phyloP scores from a whole-genome alignment of 1,140 invertebrate genomes.

The Helicorthomorpha holstii region DNA sequence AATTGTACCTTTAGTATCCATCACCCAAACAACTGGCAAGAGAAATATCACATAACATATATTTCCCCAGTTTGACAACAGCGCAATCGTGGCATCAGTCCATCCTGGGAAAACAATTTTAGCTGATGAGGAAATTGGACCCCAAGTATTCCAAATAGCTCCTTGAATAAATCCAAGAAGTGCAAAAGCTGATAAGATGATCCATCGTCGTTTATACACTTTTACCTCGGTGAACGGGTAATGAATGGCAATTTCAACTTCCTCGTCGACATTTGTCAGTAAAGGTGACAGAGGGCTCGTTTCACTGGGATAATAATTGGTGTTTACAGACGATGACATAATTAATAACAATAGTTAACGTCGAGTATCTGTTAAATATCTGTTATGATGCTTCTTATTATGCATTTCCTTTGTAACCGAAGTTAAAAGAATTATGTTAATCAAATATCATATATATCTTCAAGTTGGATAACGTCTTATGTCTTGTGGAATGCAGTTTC shows the following conservation, averaged over 20 bases:
- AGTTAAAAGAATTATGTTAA: too few species aligned
- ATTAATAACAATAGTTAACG: too few species aligned
- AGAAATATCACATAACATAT: conserved; percentile 29
- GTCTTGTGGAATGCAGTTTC: too few species aligned
- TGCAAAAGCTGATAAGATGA: conserved; percentile 14
- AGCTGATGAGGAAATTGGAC: conserved; percentile 29
- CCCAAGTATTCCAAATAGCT: conserved; percentile 34
- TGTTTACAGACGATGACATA: too few species aligned
- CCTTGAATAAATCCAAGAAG: conserved; percentile 12
- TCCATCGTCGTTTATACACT: conserved; percentile 13
- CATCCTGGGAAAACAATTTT: conserved; percentile 29
- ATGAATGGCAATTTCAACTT: neutral
- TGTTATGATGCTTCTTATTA: too few species aligned
- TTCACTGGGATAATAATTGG: too few species aligned
- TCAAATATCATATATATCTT: too few species aligned
- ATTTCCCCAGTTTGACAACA: conserved; percentile 33
- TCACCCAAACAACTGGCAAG: conserved; percentile 28
- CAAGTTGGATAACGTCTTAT: too few species aligned
- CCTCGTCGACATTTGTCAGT: neutral
- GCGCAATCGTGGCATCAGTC: conserved; percentile 27
- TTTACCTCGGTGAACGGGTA: neutral
- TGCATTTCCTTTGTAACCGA: too few species aligned
- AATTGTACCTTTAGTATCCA: conserved; percentile 17
- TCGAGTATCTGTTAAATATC: too few species aligned
- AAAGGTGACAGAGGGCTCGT: too few species aligned